Base-by-base conservation (phyloP, 2,113 vertebrate species). In the Vanacampus margaritifer region DNA sequence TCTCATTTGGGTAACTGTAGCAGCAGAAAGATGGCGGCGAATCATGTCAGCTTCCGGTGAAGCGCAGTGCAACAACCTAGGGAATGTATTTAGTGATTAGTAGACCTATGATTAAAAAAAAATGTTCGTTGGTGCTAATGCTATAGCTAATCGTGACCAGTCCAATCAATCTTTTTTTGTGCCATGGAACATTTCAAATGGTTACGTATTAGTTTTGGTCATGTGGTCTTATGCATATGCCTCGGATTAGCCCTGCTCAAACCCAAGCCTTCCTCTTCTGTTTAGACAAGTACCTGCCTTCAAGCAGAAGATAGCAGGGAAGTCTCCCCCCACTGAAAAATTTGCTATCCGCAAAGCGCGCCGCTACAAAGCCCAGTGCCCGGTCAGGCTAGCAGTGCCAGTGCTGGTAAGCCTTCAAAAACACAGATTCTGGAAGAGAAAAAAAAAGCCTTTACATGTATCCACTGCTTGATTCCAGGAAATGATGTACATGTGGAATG, bases 401-500 rank as follows among this genome's bases (percentile, higher is more conserved):
- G 93, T 91, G 43, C 87, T 94, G 87, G 93, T 94, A 83, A 87
- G 81, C 24, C 54, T 19, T 10, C 1, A 16, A 45, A 50, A 48
- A 65, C 6, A 64, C 24, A 54, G 0, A 46, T 54, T 60, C 14
- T 10, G 6, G 23, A 26, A 45, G 54, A 37, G 37, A 28, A 32
- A 0, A 3, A 50, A 46, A 19, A 24, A 43, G 37, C 7, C 6
- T 50, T 21, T 2, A 71, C n/a, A 5, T 36, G 11, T 0, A 17
- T 8, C 19, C 14, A 11, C 41, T 17, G 51, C 21, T 62, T n/a
- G 37, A 0, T 76, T 83, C 12, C 69, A 93, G 92, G 92, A 93
- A 81, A 94, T 94, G 91, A 94, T 94, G 93, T 94, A 94, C 85
- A 93, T 94, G 88, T 94, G 93, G 93, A 93, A 93, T 19, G 92